phyloP scores from a whole-genome alignment of 2,113 vertebrate genomes.

The Gobio gobio region DNA sequence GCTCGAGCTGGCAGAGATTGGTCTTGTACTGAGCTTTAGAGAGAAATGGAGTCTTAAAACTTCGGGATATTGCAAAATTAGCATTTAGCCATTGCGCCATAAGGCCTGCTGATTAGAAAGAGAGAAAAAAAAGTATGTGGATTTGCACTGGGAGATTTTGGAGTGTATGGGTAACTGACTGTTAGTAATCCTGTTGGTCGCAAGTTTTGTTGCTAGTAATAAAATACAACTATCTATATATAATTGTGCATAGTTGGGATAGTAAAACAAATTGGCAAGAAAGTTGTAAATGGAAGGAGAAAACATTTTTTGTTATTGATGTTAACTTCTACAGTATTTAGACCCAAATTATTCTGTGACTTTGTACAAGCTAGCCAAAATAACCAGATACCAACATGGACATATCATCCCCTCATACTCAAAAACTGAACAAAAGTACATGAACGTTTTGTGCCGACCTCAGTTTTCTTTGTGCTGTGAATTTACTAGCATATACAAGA shows the following conservation, averaged over 20 bases:
- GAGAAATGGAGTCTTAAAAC: conserved; percentile 38
- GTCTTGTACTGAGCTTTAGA: conserved; percentile 49
- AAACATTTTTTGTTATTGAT: neutral
- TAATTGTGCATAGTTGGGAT: neutral
- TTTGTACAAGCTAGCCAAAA: too few relatives aligned
- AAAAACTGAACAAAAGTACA: neutral
- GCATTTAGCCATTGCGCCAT: conserved; percentile 27
- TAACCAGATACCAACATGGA: too few relatives aligned
- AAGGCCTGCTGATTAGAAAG: neutral
- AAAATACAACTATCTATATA: neutral
- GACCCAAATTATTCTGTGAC: too few relatives aligned
- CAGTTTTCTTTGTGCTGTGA: neutral
- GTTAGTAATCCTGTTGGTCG: neutral
- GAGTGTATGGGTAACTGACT: neutral
- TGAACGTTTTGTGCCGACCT: neutral
- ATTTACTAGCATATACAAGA: neutral
- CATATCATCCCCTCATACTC: neutral
- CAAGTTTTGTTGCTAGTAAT: neutral
- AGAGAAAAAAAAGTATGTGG: neutral
- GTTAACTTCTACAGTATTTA: neutral
- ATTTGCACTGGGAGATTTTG: neutral
- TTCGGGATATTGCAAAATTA: conserved; percentile 36
- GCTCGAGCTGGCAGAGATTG: conserved; percentile 45
- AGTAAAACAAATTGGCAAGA: neutral
- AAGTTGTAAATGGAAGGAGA: neutral